phyloP scores from a whole-genome alignment of 2,113 vertebrate genomes.

The Noturus placidus region DNA sequence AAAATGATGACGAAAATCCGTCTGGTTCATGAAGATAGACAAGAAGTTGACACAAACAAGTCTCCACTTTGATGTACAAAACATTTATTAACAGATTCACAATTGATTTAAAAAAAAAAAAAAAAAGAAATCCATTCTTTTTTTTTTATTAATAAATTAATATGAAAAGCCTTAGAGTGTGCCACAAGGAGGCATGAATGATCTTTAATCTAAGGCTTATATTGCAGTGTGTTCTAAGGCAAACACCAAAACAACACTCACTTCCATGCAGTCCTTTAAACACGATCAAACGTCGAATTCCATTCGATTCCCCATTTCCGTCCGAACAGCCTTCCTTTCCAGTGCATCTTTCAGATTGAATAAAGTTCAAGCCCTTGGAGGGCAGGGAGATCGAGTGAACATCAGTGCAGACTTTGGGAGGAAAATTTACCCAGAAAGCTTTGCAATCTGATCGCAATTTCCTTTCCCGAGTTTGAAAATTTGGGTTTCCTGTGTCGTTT shows the following conservation, averaged over 20 bases:
- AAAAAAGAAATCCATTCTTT: neutral
- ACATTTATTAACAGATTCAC: constrained; percentile 72
- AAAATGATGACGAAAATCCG: neutral
- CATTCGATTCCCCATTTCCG: too few species aligned
- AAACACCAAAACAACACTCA: constrained; percentile 43
- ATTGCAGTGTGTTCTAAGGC: constrained; percentile 71
- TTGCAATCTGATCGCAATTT: neutral
- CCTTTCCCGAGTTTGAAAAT: too few species aligned
- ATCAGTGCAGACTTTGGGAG: constrained; percentile 19
- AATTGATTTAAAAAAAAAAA: constrained; percentile 64
- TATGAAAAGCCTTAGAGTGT: constrained; percentile 61
- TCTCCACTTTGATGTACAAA: constrained; percentile 46
- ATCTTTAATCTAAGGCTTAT: constrained; percentile 76
- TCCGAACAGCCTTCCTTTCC: constrained; percentile 5
- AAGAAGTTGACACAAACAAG: neutral
- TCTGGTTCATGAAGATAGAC: neutral
- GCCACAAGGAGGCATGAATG: constrained; percentile 65
- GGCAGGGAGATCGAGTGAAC: neutral
- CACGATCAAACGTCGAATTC: neutral
- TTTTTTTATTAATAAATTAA: constrained; percentile 70
- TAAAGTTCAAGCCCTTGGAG: neutral
- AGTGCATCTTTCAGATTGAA: constrained; percentile 1
- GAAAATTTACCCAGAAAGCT: neutral
- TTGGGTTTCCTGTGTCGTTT: neutral
- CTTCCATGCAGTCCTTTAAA: constrained; percentile 31